phyloP scores from a whole-genome alignment of 2,113 vertebrate species.

The Tautogolabrus adspersus region DNA sequence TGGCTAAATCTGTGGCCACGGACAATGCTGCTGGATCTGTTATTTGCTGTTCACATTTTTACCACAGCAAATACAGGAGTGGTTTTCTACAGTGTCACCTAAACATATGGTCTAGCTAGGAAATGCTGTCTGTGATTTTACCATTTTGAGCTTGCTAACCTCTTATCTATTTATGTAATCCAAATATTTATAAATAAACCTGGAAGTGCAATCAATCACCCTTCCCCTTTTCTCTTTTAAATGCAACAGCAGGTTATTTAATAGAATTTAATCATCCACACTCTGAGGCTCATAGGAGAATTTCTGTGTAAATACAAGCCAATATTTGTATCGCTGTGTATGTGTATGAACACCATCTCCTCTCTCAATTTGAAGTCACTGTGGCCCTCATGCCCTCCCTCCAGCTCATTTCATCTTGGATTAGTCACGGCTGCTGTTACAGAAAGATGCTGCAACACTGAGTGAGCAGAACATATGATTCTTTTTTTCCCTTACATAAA shows the following conservation, averaged over 20 bases:
- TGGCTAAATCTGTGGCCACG: conserved; percentile 48
- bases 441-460: conserved; percentile 45
- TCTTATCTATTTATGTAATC: conserved; percentile 14
- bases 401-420: conserved; percentile 58
- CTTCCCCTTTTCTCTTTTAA: neutral
- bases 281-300: conserved; percentile 14
- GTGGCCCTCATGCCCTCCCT: conserved; percentile 30
- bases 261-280: conserved; percentile 30
- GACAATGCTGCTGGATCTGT: conserved; percentile 34
- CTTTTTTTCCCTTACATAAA: neutral
- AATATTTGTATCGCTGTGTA: conserved; percentile 31
- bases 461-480: conserved; percentile 31
- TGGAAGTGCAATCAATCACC: conserved; percentile 8
- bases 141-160: neutral
- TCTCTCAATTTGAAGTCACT: conserved; percentile 48
- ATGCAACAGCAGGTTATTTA: conserved; percentile 28
- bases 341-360: conserved; percentile 27
- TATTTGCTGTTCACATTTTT: conserved; percentile 25
- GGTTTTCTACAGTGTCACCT: neutral
- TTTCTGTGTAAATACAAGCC: conserved; percentile 15
- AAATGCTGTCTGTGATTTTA: neutral
- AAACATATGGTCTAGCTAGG: neutral
- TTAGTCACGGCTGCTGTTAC: conserved; percentile 56
- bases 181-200: conserved; percentile 17
- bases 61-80: neutral